phyloP scores from a whole-genome alignment of 2,113 vertebrate genomes.

The Sylvia atricapilla region DNA sequence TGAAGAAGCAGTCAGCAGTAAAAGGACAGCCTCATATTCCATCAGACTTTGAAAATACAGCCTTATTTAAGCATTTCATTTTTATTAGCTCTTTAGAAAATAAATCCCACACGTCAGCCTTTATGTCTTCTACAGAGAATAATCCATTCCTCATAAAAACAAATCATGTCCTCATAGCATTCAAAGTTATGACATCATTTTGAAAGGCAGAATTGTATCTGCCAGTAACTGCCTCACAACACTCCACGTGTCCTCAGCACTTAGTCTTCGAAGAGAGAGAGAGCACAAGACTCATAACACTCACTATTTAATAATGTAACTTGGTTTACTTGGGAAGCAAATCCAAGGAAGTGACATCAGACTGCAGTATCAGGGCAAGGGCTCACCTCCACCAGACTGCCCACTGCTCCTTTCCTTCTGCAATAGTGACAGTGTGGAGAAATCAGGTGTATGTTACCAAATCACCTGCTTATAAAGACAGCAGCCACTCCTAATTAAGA shows the following conservation, averaged over 20 bases:
- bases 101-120: background rate
- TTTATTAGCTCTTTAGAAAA: background rate
- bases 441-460: background rate
- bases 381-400: background rate
- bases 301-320: accelerated
- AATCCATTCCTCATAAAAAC: background rate
- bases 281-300: accelerated
- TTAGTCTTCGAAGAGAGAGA: no score
- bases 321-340: background rate
- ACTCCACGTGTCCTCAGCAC: background rate
- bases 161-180: background rate
- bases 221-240: background rate
- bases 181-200: background rate
- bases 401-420: accelerated
- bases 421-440: background rate
- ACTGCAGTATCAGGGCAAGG: background rate
- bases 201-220: background rate
- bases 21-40: background rate
- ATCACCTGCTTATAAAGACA: background rate
- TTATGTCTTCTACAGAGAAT: background rate
- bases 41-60: background rate
- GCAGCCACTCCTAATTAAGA: background rate
- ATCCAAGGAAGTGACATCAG: background rate
- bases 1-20: background rate
- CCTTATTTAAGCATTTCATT: background rate